These are phyloP conservation scores for Ectemnius lituratus DNA, from an alignment of 2,888 invertebrate genomes.

Conservation along the genomic window DNA sequence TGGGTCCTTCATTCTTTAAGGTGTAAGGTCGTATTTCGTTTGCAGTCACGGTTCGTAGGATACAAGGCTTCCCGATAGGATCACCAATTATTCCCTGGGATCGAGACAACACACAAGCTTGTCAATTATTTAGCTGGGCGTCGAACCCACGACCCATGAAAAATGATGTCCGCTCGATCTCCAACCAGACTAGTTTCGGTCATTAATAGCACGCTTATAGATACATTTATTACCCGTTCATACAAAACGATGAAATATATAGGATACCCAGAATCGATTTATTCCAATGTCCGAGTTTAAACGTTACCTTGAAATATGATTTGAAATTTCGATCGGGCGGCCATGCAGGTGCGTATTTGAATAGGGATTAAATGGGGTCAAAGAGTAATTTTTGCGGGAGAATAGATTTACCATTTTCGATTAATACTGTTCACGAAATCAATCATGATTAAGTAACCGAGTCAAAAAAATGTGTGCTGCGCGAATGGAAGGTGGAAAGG, in stretches of 20 bases:
- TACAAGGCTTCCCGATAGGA: conserved; percentile 66
- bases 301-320: too few species aligned
- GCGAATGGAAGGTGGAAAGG: too few species aligned
- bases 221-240: conserved; percentile 47
- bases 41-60: conserved; percentile 47
- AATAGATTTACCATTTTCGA: too few species aligned
- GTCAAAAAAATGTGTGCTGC: too few species aligned
- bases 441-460: too few species aligned
- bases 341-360: too few species aligned
- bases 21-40: conserved; percentile 42
- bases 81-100: conserved; percentile 73
- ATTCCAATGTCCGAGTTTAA: too few species aligned
- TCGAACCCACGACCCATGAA: conserved; percentile 62
- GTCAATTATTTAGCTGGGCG: conserved; percentile 71
- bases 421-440: too few species aligned
- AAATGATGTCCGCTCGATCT: conserved; percentile 58
- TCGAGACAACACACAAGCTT: conserved; percentile 65
- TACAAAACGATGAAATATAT: conserved; percentile 14
- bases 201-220: conserved; percentile 48
- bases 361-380: too few species aligned
- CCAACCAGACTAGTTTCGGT: conserved; percentile 20
- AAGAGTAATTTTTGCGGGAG: too few species aligned
- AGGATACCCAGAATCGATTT: too few species aligned
- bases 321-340: too few species aligned
- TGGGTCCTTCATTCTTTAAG: conserved; percentile 38